phyloP scores from a whole-genome alignment of 2,888 invertebrate species.

The Cantharis lateralis region DNA sequence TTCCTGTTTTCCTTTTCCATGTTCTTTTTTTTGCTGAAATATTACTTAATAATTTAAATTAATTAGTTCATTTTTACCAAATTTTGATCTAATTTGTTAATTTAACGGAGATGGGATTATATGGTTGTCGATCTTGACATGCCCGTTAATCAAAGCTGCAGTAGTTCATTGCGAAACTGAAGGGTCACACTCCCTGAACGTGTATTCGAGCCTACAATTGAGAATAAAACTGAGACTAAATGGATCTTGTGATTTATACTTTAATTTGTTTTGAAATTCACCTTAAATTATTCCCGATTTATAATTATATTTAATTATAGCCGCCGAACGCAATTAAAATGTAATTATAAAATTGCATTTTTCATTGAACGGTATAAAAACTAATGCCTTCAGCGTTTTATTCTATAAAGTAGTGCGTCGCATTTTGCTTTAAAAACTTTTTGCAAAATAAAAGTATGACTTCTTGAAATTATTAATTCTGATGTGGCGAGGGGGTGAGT shows the following conservation, averaged over 20 bases:
- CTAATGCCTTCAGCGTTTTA: neutral
- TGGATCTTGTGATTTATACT: neutral
- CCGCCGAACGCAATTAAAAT: neutral
- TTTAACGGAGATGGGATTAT: neutral
- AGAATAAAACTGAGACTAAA: neutral
- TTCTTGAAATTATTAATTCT: too few relatives aligned
- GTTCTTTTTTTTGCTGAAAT: too few relatives aligned
- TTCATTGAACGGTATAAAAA: neutral
- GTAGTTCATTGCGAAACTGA: neutral
- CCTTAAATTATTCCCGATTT: neutral
- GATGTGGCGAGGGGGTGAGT: too few relatives aligned
- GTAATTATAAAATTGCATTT: neutral
- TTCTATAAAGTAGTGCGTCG: neutral
- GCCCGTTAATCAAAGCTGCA: neutral
- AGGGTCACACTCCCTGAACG: neutral
- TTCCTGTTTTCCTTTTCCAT: neutral
- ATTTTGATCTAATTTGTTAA: neutral
- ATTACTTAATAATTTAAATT: too few relatives aligned
- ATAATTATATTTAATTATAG: neutral
- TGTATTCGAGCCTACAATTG: neutral
- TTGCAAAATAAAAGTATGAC: too few relatives aligned
- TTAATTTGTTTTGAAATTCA: slow-evolving; percentile 1
- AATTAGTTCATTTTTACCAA: neutral
- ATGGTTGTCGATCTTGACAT: slow-evolving; percentile 1
- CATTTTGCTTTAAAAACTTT: neutral